These are phyloP conservation scores for Diorhabda elongata DNA, from an alignment of 1,140 invertebrate genomes.

Conservation along the genomic window DNA sequence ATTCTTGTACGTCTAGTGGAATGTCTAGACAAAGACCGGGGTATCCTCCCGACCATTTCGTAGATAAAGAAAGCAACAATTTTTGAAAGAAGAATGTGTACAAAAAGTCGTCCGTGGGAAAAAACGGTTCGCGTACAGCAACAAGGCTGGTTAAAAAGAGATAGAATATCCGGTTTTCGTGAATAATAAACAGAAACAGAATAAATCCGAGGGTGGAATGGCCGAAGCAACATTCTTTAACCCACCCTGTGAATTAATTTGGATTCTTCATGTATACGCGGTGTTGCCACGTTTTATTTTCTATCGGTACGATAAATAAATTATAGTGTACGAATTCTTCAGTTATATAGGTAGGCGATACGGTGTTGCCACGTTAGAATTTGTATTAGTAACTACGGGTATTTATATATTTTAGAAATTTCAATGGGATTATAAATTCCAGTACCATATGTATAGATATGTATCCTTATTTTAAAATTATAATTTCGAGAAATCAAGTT, in stretches of 20 bases:
- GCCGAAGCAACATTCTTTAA: conserved; percentile 24
- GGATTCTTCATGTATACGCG: conserved; percentile 4
- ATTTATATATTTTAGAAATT: too few species aligned
- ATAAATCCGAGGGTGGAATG: conserved; percentile 23
- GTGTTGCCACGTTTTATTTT: neutral
- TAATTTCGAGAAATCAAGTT: too few species aligned
- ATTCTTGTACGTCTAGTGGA: conserved; percentile 29
- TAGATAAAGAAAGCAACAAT: conserved; percentile 32
- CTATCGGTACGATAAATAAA: too few species aligned
- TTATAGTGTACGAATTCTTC: too few species aligned
- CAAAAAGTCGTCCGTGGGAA: conserved; percentile 43
- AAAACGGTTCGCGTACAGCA: conserved; percentile 32
- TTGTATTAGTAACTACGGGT: too few species aligned
- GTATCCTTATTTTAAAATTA: too few species aligned
- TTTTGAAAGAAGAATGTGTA: conserved; percentile 24
- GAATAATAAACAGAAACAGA: conserved; percentile 14
- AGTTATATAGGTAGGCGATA: too few species aligned
- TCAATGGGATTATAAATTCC: too few species aligned
- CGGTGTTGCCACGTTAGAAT: too few species aligned
- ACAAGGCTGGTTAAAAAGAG: conserved; percentile 14
- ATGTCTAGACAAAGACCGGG: conserved; percentile 36
- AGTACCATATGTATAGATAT: too few species aligned
- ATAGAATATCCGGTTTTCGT: conserved; percentile 4
- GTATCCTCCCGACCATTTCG: conserved; percentile 17
- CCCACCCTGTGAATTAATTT: conserved; percentile 28